Evolutionary conservation across 2,113 vertebrate species (phyloP), one percentile per base, ranked within the genome.

Genomic region (Cariama cristata): DNA sequence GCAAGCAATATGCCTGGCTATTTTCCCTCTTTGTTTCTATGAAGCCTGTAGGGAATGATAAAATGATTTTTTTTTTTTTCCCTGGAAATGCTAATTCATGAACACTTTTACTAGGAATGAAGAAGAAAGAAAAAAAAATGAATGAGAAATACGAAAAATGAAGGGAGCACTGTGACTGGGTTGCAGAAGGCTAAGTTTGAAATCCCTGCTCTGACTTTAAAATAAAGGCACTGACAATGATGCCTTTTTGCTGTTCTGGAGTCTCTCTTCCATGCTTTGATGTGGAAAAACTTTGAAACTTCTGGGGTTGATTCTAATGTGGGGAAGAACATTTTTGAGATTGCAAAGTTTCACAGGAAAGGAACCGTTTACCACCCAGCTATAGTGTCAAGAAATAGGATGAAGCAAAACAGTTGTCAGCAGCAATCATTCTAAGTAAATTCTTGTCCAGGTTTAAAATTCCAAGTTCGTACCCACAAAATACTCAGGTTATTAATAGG

Each of bases 251-350:
- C 75, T 75, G n/a, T 88, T 88, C 79, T 94, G 55, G 85, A 58
- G 30, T 93, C 58, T 90, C 59, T 90, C 63, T 86, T 68, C 40
- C 30, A 56, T 80, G 58, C 79, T 95, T 92, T 94, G 63, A 74
- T 91, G 60, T 95, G 75, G 83, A 58, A 58, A 86, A 96, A 58
- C 71, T 62, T 90, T 60, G 71, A 83, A 83, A 79, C 38, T 96
- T 94, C 80, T 96, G 73, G 79, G 91, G 81, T 96, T 95, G 82
- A 90, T 91, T 92, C 53, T 88, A 53, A 53, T 82, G 49, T 77
- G 67, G 71, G 50, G 10, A 76, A 90, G 67, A 91, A 92, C 88
- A 69, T 62, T 96, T 95, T 2, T 74, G 79, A 92, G 67, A 92
- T 96, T 76, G 83, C 58, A 42, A 3, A 69, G 63, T 88, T 93